Conservation (phyloP, 1,140 invertebrate species). For the Neotoxoptera formosana region DNA sequence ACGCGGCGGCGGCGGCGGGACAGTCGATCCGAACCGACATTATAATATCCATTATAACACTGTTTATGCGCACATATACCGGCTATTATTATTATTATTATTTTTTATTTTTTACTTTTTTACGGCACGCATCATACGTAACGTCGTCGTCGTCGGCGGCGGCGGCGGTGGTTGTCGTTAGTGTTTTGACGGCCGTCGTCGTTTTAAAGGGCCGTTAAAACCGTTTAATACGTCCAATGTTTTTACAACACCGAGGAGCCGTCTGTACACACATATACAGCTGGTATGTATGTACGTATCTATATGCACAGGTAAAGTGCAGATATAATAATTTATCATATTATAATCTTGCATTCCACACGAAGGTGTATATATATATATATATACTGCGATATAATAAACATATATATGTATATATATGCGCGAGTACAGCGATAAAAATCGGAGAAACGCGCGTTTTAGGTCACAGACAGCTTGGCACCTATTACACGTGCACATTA, state of each 20-base stretch:
- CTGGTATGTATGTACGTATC: neutral
- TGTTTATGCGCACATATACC: neutral
- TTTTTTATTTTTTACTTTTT: neutral
- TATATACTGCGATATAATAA: neutral
- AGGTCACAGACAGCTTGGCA: conserved; percentile 53
- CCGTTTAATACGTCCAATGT: conserved; percentile 36
- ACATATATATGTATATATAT: neutral
- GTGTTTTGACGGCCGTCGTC: conserved; percentile 29
- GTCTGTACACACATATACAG: neutral
- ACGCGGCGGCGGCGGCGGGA: neutral
- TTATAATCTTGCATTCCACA: neutral
- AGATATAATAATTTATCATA: neutral
- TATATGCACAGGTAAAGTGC: neutral
- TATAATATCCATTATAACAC: neutral
- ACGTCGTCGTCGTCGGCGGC: neutral
- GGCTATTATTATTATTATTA: neutral
- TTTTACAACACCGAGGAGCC: conserved; percentile 38
- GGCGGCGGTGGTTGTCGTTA: neutral
- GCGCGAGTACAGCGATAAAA: neutral
- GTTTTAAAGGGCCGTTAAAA: conserved; percentile 53
- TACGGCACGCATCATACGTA: neutral
- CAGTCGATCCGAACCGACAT: neutral
- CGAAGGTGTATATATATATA: neutral
- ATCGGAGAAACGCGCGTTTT: conserved; percentile 10
- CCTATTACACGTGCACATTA: neutral